phyloP scores from a whole-genome alignment of 2,888 invertebrate genomes.

The Labia minor region DNA sequence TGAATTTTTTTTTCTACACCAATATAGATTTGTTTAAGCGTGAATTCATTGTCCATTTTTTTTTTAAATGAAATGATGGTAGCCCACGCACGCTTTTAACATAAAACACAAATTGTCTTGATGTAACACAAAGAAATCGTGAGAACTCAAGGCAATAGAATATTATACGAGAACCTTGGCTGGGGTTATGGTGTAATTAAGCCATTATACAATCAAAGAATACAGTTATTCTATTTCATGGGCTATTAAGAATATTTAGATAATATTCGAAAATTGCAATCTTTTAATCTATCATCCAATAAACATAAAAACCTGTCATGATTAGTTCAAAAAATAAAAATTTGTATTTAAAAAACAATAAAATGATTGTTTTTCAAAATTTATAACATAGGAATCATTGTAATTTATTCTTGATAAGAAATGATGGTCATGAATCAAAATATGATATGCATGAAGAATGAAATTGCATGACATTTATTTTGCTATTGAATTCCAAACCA shows the following conservation, averaged over 20 bases:
- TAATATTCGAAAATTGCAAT: neutral
- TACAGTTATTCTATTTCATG: neutral
- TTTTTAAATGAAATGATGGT: neutral
- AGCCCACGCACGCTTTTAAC: neutral
- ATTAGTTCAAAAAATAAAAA: too few relatives aligned
- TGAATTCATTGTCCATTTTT: too few relatives aligned
- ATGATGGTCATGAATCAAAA: too few relatives aligned
- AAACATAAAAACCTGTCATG: too few relatives aligned
- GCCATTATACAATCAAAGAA: conserved; percentile 13
- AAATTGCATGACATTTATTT: too few relatives aligned
- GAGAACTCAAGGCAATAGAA: conserved; percentile 2
- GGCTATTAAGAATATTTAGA: neutral
- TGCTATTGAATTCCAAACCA: too few relatives aligned
- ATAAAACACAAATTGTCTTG: neutral
- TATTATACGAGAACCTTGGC: neutral
- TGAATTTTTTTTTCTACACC: conserved; percentile 41
- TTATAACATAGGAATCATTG: too few relatives aligned
- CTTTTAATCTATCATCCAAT: neutral
- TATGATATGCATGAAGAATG: too few relatives aligned
- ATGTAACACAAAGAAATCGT: neutral
- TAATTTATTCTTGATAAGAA: too few relatives aligned
- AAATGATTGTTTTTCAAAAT: too few relatives aligned
- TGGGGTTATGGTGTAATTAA: neutral
- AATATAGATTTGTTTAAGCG: neutral
- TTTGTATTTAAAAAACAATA: too few relatives aligned